Evolutionary conservation across 2,888 invertebrate genomes (phyloP).

Genomic region (Morpho deidamia): DNA sequence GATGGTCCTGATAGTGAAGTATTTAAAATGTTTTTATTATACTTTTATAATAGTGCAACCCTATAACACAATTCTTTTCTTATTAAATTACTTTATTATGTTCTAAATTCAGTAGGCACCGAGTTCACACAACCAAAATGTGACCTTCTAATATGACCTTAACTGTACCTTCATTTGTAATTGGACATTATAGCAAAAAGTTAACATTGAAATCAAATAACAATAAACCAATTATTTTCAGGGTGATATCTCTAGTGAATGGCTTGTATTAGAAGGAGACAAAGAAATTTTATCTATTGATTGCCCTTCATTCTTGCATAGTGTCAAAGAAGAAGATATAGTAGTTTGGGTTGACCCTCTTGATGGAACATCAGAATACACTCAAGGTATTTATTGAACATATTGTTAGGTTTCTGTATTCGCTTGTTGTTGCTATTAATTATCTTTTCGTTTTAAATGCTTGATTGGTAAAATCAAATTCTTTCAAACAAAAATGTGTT

Average conservation of each 20-base stretch:
- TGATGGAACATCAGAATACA: constrained; percentile 98
- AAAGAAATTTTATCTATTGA: constrained; percentile 78
- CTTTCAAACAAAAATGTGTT: neutral
- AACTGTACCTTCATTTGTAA: neutral
- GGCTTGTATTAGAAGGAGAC: constrained; percentile 86
- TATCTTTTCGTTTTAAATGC: too few species aligned
- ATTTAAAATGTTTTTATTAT: neutral
- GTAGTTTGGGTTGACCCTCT: constrained; percentile 99
- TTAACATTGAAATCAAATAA: too few species aligned
- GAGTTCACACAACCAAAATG: too few species aligned
- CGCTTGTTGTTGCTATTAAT: too few species aligned
- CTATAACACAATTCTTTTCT: too few species aligned
- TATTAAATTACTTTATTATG: neutral
- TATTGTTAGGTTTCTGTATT: neutral
- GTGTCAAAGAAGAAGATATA: constrained; percentile 87
- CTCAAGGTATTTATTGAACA: constrained; percentile 82
- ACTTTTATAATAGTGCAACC: too few species aligned
- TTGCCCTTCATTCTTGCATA: constrained; percentile 83
- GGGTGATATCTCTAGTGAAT: constrained; percentile 81
- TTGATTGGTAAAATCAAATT: constrained; percentile 9
- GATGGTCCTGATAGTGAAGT: neutral
- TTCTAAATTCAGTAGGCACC: too few species aligned
- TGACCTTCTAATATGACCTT: constrained; percentile 2
- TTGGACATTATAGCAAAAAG: neutral
- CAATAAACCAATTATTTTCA: constrained; percentile 27